Evolutionary conservation across 2,797 vertebrate genomes (phyloP).

Genomic region (Alca torda): DNA sequence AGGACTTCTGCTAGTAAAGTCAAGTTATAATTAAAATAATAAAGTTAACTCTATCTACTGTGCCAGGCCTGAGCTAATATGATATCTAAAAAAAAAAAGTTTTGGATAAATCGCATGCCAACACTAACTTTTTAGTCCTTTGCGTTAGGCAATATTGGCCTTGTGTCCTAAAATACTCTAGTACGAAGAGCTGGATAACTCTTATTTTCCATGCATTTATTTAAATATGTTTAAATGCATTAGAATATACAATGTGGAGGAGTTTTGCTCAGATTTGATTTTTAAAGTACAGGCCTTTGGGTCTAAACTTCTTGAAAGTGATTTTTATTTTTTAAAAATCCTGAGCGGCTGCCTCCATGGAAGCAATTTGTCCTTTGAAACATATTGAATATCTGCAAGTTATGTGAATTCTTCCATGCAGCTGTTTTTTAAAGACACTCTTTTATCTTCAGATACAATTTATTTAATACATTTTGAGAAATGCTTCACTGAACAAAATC

Average conservation of each 20-base stretch:
- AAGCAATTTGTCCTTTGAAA: conserved; percentile 9
- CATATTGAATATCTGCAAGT: not conserved
- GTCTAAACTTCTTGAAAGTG: not conserved
- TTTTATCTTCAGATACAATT: conserved; percentile 3
- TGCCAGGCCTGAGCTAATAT: not conserved
- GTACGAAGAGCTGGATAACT: not conserved
- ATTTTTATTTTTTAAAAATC: not conserved
- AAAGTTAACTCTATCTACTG: not conserved
- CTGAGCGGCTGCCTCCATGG: not conserved
- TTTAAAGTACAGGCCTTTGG: not conserved
- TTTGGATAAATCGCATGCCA: not conserved
- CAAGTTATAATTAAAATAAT: not conserved
- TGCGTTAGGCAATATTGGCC: not conserved
- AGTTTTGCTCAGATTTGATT: not conserved
- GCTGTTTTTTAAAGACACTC: not conserved
- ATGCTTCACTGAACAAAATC: conserved; percentile 27
- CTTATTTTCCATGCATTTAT: not conserved
- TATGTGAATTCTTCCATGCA: not conserved
- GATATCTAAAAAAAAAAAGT: not conserved
- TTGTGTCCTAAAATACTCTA: not conserved
- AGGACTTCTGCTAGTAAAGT: not conserved
- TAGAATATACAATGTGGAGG: not conserved
- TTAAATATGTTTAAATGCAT: not conserved
- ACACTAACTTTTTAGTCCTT: not conserved
- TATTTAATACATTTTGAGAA: not conserved